Conservation (phyloP, 2,888 invertebrate species). For the Napeogenes sylphis region DNA sequence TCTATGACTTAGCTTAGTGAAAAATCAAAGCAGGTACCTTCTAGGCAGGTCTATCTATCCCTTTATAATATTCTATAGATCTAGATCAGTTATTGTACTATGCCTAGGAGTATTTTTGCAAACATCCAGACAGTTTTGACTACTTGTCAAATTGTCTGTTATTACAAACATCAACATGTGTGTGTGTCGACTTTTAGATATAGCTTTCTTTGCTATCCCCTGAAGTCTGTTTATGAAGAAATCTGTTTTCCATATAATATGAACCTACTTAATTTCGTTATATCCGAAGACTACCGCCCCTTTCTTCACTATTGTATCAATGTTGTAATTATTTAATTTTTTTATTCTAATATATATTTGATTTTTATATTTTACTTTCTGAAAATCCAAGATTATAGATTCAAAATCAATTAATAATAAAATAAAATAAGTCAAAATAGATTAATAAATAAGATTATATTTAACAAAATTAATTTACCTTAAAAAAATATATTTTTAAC, state of each 20-base stretch:
- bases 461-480: neutral
- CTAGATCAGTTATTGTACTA: too few species aligned
- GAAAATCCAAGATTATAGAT: constrained; percentile 16
- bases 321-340: constrained; percentile 54
- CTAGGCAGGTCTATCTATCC: neutral
- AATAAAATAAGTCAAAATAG: too few species aligned
- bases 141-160: constrained; percentile 3
- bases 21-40: neutral
- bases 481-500: neutral
- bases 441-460: neutral
- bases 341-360: constrained; percentile 13
- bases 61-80: too few species aligned
- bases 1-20: neutral
- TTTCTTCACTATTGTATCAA: constrained; percentile 77
- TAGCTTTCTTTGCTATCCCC: constrained; percentile 16
- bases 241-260: constrained; percentile 38
- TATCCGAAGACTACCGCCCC: constrained; percentile 73
- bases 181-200: constrained; percentile 21
- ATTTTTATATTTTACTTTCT: constrained; percentile 11
- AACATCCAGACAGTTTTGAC: neutral
- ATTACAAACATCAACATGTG: neutral
- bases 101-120: neutral
- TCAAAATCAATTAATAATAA: too few species aligned
- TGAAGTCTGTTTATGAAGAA: constrained; percentile 38
- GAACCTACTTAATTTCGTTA: constrained; percentile 54